Percentiles rank a stretch among this genome's conserved stretches.
These are phyloP conservation scores for Aricia agestis DNA, from an alignment of 1,140 invertebrate species.

Conservation along the genomic window DNA sequence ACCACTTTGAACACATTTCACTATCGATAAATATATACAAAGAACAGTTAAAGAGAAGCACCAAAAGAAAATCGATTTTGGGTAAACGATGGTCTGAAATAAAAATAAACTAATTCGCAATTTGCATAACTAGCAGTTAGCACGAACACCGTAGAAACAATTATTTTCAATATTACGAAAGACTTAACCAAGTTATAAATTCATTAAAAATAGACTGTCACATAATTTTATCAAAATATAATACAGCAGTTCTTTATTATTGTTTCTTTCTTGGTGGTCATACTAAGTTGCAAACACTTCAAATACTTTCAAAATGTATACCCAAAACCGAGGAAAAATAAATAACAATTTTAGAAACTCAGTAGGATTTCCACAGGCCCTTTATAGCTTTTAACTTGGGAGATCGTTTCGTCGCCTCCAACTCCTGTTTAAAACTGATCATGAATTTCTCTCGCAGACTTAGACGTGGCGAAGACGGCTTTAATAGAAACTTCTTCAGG, in stretches of 20 bases:
- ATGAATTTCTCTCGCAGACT: conserved; percentile 71
- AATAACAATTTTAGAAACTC: conserved; percentile 22
- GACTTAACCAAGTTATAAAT: too few relatives aligned
- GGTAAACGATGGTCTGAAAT: too few relatives aligned
- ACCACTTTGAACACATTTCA: conserved; percentile 21
- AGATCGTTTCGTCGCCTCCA: conserved; percentile 62
- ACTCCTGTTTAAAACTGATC: conserved; percentile 66
- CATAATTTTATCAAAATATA: too few relatives aligned
- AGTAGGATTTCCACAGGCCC: conserved; percentile 74
- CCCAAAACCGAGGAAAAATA: not conserved
- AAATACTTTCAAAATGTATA: not conserved
- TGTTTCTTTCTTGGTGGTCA: too few relatives aligned
- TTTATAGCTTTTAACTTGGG: conserved; percentile 72
- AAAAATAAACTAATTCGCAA: too few relatives aligned
- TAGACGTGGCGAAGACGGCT: conserved; percentile 61
- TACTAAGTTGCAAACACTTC: too few relatives aligned
- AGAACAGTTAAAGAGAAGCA: conserved; percentile 14
- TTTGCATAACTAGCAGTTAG: too few relatives aligned
- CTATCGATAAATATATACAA: conserved; percentile 25
- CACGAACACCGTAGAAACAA: too few relatives aligned
- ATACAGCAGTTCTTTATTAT: too few relatives aligned
- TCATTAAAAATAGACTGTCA: too few relatives aligned
- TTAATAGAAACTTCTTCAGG: conserved; percentile 69
- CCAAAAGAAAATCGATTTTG: conserved; percentile 19
- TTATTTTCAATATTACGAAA: too few relatives aligned